A percentile compares a stretch with the other conserved stretches of the same genome.
Conservation (phyloP, 2,888 invertebrate genomes). For the Tetragonisca angustula region DNA sequence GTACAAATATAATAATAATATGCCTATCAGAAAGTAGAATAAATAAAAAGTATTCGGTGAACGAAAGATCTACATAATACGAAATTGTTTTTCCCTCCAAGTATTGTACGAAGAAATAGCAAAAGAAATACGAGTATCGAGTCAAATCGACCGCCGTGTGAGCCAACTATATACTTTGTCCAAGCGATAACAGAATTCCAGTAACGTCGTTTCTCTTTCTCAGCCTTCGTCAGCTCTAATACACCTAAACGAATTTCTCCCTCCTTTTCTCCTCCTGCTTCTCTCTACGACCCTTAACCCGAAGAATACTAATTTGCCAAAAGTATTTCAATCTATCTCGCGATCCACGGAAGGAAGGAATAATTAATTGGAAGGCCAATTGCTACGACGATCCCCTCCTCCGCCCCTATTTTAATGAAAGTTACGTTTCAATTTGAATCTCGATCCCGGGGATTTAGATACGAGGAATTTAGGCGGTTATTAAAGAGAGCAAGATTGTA, state of each 20-base stretch:
- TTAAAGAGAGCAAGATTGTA: slow-evolving; percentile 7
- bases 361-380: slow-evolving; percentile 22
- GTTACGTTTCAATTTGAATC: slow-evolving; percentile 38
- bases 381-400: too few species aligned
- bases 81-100: too few species aligned
- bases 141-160: too few species aligned
- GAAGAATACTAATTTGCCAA: neutral
- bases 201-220: neutral
- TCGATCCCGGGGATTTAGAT: neutral
- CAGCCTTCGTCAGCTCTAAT: neutral
- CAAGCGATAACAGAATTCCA: too few species aligned
- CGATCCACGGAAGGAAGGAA: neutral
- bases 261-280: too few species aligned
- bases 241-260: neutral
- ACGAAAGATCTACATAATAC: too few species aligned
- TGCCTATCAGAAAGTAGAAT: too few species aligned
- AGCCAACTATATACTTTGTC: too few species aligned
- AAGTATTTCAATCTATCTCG: neutral
- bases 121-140: too few species aligned
- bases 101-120: too few species aligned
- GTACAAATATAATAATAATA: too few species aligned
- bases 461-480: slow-evolving; percentile 7
- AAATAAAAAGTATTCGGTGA: too few species aligned
- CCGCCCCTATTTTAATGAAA: slow-evolving; percentile 13
- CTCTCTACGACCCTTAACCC: neutral